phyloP scores from a whole-genome alignment of 2,797 vertebrate species.

The Echeneis naucrates region DNA sequence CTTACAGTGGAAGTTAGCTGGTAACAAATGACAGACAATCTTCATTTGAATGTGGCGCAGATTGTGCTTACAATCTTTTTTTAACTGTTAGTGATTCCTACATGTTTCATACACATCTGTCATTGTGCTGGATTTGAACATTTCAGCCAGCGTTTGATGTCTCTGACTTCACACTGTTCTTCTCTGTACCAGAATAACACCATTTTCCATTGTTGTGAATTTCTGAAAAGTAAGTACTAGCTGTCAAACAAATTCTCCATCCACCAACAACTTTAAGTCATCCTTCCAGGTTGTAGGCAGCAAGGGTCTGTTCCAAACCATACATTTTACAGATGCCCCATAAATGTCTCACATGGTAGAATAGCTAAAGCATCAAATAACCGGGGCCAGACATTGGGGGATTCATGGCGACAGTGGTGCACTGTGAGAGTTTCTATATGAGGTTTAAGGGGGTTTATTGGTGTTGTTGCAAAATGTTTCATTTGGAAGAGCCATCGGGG shows the following conservation, averaged over 20 bases:
- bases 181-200: not conserved
- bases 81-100: not conserved
- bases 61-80: not conserved
- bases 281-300: not conserved
- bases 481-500: too few relatives aligned
- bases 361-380: too few relatives aligned
- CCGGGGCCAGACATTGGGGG: too few relatives aligned
- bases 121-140: not conserved
- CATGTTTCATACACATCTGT: not conserved
- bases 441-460: too few relatives aligned
- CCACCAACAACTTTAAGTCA: not conserved
- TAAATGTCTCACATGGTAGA: too few relatives aligned
- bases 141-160: not conserved
- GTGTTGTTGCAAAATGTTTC: too few relatives aligned
- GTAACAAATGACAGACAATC: not conserved
- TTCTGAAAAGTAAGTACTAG: not conserved
- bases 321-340: too few relatives aligned
- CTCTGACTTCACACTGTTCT: too few relatives aligned
- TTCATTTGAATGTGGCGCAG: not conserved
- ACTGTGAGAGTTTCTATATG: too few relatives aligned
- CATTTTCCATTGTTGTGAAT: not conserved
- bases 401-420: too few relatives aligned
- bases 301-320: not conserved
- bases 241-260: not conserved
- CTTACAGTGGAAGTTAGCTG: conserved; percentile 92